Conservation (phyloP, 2,113 vertebrate genomes). For the Dascyllus trimaculatus region DNA sequence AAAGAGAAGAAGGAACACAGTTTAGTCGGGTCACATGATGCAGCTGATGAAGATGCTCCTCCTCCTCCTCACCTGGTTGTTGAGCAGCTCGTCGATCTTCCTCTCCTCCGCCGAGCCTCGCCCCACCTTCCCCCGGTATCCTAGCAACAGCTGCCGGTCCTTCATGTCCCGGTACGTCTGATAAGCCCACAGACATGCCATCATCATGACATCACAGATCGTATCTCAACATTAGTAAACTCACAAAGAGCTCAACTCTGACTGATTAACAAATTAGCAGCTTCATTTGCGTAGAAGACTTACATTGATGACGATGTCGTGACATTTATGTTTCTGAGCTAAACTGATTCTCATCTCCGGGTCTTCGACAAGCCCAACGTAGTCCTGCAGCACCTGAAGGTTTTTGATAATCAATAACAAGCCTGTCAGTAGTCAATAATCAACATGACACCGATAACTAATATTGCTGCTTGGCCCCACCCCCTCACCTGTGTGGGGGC, state of each 20-base stretch:
- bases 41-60: neutral
- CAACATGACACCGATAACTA: neutral
- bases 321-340: conserved; percentile 95
- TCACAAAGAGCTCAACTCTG: neutral
- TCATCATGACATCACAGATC: conserved; percentile 13
- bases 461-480: neutral
- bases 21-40: conserved; percentile 2
- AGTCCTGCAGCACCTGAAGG: conserved; percentile 91
- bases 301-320: conserved; percentile 95
- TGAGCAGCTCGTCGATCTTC: conserved; percentile 90
- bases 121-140: conserved; percentile 90
- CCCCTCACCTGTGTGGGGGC: conserved; percentile 90
- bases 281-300: conserved; percentile 33
- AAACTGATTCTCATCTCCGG: conserved; percentile 88
- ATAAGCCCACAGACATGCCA: conserved; percentile 25
- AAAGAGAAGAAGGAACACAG: conserved; percentile 35
- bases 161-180: conserved; percentile 94
- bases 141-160: conserved; percentile 91
- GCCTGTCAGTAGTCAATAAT: neutral
- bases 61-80: conserved; percentile 85
- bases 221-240: neutral
- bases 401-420: neutral
- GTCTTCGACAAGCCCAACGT: conserved; percentile 92
- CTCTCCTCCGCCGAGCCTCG: conserved; percentile 88
- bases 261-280: neutral